Evolutionary conservation across 2,797 vertebrate species (phyloP).

Genomic region (Eidolon dupreanum): DNA sequence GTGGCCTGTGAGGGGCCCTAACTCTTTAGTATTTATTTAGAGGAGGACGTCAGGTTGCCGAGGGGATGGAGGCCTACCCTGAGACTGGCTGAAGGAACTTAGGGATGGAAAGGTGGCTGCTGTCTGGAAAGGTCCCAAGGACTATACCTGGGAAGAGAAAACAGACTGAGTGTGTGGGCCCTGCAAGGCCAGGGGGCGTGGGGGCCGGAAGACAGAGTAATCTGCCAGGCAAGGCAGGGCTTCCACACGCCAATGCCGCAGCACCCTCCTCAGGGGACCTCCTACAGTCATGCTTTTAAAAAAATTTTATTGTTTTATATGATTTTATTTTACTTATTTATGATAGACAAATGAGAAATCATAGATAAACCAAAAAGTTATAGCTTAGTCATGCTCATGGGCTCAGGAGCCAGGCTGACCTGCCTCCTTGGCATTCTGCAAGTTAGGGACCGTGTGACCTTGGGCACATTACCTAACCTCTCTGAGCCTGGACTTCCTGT

Average conservation of each 20-base stretch:
- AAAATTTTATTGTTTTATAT: not conserved
- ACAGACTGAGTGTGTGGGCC: not conserved
- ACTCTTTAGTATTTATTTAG: not conserved
- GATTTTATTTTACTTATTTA: slow-evolving; percentile 2
- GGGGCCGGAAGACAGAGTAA: not conserved
- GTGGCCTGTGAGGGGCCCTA: not conserved
- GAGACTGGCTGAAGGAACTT: not conserved
- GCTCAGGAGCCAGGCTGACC: not conserved
- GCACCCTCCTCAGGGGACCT: not conserved
- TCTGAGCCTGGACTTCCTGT: not conserved
- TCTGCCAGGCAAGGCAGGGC: not conserved
- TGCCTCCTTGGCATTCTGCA: accelerated
- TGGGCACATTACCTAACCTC: not conserved
- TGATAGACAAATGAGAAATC: slow-evolving; percentile 3
- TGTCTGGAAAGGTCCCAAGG: not conserved
- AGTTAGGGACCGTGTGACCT: not conserved
- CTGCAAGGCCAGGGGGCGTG: not conserved
- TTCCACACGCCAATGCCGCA: not conserved
- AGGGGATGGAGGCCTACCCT: not conserved
- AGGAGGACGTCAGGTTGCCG: not conserved
- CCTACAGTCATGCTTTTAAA: not conserved
- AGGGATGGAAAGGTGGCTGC: not conserved
- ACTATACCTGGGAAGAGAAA: not conserved
- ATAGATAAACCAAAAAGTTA: not conserved
- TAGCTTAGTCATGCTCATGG: too few relatives aligned